Percentiles rank a stretch among this genome's conserved stretches.
Evolutionary conservation across 2,113 vertebrate species (phyloP).

Genomic region (Trematomus loennbergii): DNA sequence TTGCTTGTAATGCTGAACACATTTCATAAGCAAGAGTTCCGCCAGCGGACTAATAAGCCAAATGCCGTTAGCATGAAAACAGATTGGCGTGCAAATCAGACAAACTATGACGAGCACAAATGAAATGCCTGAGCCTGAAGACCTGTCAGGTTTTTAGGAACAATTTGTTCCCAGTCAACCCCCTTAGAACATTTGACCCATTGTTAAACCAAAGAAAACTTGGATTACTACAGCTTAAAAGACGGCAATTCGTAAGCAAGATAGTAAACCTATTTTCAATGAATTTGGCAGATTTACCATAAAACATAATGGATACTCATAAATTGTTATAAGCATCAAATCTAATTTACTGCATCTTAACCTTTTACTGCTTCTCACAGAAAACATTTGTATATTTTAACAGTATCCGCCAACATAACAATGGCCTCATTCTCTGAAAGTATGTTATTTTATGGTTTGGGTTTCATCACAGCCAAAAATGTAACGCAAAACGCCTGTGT

Average conservation of each 20-base stretch:
- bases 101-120: too few relatives aligned
- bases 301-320: not conserved
- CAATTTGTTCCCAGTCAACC: too few relatives aligned
- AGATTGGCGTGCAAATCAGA: too few relatives aligned
- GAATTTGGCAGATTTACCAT: not conserved
- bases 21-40: too few relatives aligned
- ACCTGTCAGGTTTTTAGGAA: too few relatives aligned
- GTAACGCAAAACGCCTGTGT: constrained; percentile 18
- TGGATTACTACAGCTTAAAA: not conserved
- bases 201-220: not conserved
- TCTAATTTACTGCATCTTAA: not conserved
- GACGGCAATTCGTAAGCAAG: not conserved
- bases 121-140: too few relatives aligned
- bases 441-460: not conserved
- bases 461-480: constrained; percentile 9
- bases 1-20: too few relatives aligned
- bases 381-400: not conserved
- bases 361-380: not conserved
- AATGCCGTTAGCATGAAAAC: too few relatives aligned
- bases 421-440: not conserved
- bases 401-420: not conserved
- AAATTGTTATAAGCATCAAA: not conserved
- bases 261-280: not conserved
- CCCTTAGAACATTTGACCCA: not conserved
- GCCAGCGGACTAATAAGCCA: too few relatives aligned